Conservation (phyloP, 2,888 invertebrate genomes). For the Cordilura impudica region DNA sequence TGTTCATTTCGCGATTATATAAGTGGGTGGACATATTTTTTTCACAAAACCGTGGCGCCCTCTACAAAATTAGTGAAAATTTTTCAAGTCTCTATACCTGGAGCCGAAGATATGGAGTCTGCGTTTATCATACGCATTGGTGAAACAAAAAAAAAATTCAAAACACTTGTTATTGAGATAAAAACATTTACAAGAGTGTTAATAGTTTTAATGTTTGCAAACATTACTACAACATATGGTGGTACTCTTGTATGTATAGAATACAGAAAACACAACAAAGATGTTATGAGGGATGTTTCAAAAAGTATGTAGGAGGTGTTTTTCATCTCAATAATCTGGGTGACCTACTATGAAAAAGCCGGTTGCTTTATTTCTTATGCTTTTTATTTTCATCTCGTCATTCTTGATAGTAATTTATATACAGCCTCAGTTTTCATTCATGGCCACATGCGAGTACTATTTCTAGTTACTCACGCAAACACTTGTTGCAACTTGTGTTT, state of each 20-base stretch:
- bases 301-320: neutral
- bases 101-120: conserved; percentile 73
- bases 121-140: conserved; percentile 70
- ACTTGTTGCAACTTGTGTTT: conserved; percentile 69
- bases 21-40: conserved; percentile 71
- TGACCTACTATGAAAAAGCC: conserved; percentile 26
- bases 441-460: neutral
- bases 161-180: conserved; percentile 42
- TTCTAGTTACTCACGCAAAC: conserved; percentile 70
- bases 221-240: conserved; percentile 42
- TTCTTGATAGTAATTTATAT: conserved; percentile 7
- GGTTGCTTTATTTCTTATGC: neutral
- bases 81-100: conserved; percentile 73
- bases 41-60: conserved; percentile 67
- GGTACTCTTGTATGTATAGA: conserved; percentile 38
- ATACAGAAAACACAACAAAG: conserved; percentile 26
- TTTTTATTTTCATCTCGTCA: neutral
- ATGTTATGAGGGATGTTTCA: neutral
- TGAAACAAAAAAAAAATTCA: conserved; percentile 44
- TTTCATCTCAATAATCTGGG: neutral
- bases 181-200: conserved; percentile 3
- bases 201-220: conserved; percentile 40
- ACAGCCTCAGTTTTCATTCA: neutral
- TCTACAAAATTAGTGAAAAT: conserved; percentile 69
- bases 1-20: conserved; percentile 67